Base-by-base conservation (phyloP, 30 jellyfish, hydroid and myxozoan genomes). In the Phacellophora camtschatica region DNA sequence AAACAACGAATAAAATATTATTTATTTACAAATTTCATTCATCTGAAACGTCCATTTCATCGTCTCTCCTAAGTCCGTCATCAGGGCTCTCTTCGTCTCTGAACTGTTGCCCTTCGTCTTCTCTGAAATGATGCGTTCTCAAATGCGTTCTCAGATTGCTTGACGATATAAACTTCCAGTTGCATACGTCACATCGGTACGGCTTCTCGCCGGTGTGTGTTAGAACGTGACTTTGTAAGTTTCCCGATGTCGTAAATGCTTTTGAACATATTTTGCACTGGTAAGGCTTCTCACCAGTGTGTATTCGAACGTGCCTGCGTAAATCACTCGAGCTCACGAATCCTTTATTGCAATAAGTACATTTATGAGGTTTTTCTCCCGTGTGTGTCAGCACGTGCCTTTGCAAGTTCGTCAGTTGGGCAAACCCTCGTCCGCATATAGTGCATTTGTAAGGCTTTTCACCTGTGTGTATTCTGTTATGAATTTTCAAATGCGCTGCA, bases 151-250 rank as follows among this genome's bases (percentile, higher is more conserved):
- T 69, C 50, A 92, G 68, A 55, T 92, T 92, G 43, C 96, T 77
- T 5, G 96, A 82, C 1, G 96, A 85, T 12, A 92, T 92, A 39
- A 92, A 92, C 74, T 92, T 92, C 98, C 98, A 92, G 51, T 73
- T 92, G 81, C 98, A 92, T 13, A 81, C 83, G 53, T 96, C 80
- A 57, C 98, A 92, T 22, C 81, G 91, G 88, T 92, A 92, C 18
- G 98, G 98, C 68, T 92, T 92, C 68, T 84, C 98, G 0, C 98
- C 98, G 12, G 98, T 92, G 43, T 92, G 98, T 7, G 98, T 92
- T 12, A 92, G 70, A 15, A 92, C 97, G 84, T 92, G 98, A 20
- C 88, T 49, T 74, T 92, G 98, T 13, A 92, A 81, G 59, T 92
- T 92, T 13, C 98, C 98, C 56, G 94, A 69, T 18, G 98, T 92